Evolutionary conservation across 2,113 vertebrate genomes (phyloP).

Genomic region (Cebus imitator): DNA sequence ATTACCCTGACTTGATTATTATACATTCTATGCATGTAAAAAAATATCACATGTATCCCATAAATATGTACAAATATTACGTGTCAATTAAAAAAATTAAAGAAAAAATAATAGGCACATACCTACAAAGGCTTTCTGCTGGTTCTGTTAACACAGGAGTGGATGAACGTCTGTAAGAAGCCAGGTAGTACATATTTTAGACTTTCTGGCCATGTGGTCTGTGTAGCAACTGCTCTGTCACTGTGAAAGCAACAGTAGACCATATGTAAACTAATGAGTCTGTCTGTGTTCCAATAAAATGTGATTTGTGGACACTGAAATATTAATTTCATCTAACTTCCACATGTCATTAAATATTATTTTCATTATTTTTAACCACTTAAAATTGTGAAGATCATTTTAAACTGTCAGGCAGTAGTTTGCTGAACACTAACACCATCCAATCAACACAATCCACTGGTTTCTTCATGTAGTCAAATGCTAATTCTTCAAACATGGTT

Average conservation of each 20-base stretch:
- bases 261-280: not conserved
- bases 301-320: not conserved
- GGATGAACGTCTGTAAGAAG: not conserved
- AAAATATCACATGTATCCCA: too few relatives aligned
- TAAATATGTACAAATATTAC: too few relatives aligned
- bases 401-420: not conserved
- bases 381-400: not conserved
- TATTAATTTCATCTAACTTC: slow-evolving; percentile 9
- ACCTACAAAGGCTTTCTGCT: not conserved
- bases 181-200: not conserved
- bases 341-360: not conserved
- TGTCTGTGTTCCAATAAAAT: not conserved
- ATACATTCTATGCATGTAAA: too few relatives aligned
- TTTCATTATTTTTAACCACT: not conserved
- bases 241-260: not conserved
- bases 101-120: not conserved
- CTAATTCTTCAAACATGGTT: not conserved
- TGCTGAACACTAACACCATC: not conserved
- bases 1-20: too few relatives aligned
- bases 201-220: not conserved
- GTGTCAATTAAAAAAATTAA: not conserved
- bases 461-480: not conserved
- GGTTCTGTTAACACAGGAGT: not conserved
- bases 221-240: not conserved
- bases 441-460: not conserved